Percentiles rank a stretch among this genome's conserved stretches.
Evolutionary conservation across 2,888 invertebrate genomes (phyloP).

Genomic region (Latheticus oryzae): DNA sequence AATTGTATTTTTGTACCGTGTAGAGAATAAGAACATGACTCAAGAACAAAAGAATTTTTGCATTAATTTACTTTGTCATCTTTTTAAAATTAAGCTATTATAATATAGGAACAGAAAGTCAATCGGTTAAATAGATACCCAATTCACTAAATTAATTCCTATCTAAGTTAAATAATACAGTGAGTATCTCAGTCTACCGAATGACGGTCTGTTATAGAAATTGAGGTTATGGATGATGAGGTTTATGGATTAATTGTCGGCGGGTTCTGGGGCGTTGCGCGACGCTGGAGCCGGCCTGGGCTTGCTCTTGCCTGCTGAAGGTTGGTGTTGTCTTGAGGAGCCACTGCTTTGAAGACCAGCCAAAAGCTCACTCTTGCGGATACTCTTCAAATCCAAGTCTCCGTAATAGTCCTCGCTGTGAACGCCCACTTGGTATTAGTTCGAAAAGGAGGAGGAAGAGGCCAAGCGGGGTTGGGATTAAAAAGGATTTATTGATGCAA

Average conservation of each 20-base stretch:
- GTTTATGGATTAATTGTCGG: slow-evolving; percentile 55
- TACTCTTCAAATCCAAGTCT: slow-evolving; percentile 93
- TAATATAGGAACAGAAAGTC: slow-evolving; percentile 49
- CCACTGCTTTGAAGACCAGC: slow-evolving; percentile 79
- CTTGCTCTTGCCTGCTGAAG: slow-evolving; percentile 61
- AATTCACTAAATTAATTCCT: slow-evolving; percentile 50
- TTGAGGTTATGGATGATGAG: slow-evolving; percentile 38
- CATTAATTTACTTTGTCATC: background rate
- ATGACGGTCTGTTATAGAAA: slow-evolving; percentile 45
- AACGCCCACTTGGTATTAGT: slow-evolving; percentile 53
- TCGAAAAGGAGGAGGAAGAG: slow-evolving; percentile 9
- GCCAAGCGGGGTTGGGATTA: slow-evolving; percentile 2
- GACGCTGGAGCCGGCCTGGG: slow-evolving; percentile 64
- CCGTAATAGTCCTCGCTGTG: slow-evolving; percentile 97
- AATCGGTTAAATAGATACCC: slow-evolving; percentile 51
- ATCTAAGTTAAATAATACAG: slow-evolving; percentile 52
- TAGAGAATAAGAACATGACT: slow-evolving; percentile 35
- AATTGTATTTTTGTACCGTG: slow-evolving; percentile 47
- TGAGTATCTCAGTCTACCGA: slow-evolving; percentile 49
- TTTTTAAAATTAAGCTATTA: slow-evolving; percentile 38
- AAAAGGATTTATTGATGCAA: slow-evolving; percentile 1
- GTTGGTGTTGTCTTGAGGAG: slow-evolving; percentile 63
- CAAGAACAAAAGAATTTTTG: slow-evolving; percentile 28
- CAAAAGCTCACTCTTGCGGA: slow-evolving; percentile 93
- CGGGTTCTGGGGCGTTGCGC: slow-evolving; percentile 61